Percentiles rank a stretch among this genome's conserved stretches.
These are phyloP conservation scores for Apodemus speciosus DNA, from an alignment of 2,113 vertebrate genomes.

Conservation along the genomic window DNA sequence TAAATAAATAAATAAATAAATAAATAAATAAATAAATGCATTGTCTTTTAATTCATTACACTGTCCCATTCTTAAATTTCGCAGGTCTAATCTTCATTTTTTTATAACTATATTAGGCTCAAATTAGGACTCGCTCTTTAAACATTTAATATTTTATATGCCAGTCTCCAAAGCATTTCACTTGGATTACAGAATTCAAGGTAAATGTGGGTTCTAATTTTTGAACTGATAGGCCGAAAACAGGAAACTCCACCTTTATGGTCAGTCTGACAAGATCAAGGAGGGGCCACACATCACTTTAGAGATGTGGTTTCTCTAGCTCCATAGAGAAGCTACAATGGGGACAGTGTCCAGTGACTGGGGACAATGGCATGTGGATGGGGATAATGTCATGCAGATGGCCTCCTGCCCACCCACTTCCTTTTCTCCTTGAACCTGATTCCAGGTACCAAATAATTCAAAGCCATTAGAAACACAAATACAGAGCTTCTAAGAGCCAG, in stretches of 20 bases:
- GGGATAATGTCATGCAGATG: background rate
- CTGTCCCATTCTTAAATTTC: background rate
- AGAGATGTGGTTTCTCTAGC: background rate
- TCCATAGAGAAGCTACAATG: background rate
- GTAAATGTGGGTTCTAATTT: background rate
- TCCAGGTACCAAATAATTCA: slow-evolving; percentile 39
- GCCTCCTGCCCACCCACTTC: background rate
- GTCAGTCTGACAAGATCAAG: background rate
- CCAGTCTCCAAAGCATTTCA: background rate
- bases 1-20: too few relatives aligned
- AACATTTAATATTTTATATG: background rate
- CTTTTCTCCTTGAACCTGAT: background rate
- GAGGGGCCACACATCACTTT: background rate
- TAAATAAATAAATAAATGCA: background rate
- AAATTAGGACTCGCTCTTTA: background rate
- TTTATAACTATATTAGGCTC: background rate
- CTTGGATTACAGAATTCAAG: background rate
- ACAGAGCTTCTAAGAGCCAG: slow-evolving; percentile 21
- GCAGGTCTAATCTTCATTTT: background rate
- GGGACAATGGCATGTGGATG: too few relatives aligned
- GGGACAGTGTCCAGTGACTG: background rate
- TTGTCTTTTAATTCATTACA: background rate
- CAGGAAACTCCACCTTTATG: background rate
- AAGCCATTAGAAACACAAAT: background rate
- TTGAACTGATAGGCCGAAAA: background rate